Evolutionary conservation across 37 sponge, comb jelly and placozoan species (phyloP).

Genomic region (Chondrilla cf. caribensis): DNA sequence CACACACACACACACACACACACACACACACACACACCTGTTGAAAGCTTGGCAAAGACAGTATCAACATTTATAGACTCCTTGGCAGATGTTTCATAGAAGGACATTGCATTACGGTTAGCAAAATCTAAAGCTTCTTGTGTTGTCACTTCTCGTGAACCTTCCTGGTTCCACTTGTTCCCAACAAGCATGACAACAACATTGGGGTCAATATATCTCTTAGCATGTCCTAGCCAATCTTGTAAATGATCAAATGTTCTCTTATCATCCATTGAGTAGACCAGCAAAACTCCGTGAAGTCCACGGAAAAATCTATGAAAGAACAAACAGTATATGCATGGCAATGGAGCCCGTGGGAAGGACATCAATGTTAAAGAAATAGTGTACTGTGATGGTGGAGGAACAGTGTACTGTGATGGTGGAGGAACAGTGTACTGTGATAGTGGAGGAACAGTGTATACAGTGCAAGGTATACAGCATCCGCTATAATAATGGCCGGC

Average conservation of each 20-base stretch:
- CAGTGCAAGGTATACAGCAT: too few species aligned
- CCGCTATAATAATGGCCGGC: too few species aligned
- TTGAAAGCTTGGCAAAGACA: not conserved
- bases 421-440: too few species aligned
- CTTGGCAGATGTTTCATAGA: conserved; percentile 2
- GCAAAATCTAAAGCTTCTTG: too few species aligned
- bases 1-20: not conserved
- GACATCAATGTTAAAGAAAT: too few species aligned
- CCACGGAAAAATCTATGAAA: conserved; percentile 93
- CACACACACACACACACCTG: too few species aligned
- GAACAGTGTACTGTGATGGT: too few species aligned
- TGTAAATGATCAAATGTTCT: conserved; percentile 96
- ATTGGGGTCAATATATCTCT: conserved; percentile 89
- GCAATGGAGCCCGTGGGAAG: not conserved
- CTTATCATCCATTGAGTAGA: conserved; percentile 95
- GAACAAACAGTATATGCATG: conserved; percentile 3
- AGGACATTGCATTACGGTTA: not conserved
- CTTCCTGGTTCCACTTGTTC: too few species aligned
- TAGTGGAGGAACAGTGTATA: too few species aligned
- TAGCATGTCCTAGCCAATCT: conserved; percentile 91
- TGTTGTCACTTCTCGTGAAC: conserved; percentile 86
- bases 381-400: too few species aligned
- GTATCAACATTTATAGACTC: conserved; percentile 5
- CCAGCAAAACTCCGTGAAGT: conserved; percentile 92
- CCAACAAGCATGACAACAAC: too few species aligned